phyloP scores from a whole-genome alignment of 2,888 invertebrate genomes.

The Biston betularia region DNA sequence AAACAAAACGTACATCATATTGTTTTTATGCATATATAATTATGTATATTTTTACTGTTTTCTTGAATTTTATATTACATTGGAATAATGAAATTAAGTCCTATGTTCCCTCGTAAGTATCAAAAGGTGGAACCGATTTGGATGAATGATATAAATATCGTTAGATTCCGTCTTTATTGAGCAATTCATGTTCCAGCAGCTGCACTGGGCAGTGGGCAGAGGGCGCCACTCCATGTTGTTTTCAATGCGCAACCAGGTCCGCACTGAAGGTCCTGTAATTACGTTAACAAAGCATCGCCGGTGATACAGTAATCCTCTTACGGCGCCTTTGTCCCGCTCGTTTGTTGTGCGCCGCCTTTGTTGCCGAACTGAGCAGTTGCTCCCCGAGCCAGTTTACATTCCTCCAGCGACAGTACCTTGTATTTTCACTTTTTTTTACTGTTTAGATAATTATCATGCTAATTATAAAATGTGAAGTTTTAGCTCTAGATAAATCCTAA shows the following conservation, averaged over 20 bases:
- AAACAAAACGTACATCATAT: too few relatives aligned
- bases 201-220: too few relatives aligned
- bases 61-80: too few relatives aligned
- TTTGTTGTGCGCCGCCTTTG: constrained; percentile 23
- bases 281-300: constrained; percentile 23
- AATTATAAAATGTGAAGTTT: not conserved
- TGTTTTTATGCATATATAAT: too few relatives aligned
- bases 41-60: too few relatives aligned
- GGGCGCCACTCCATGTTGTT: too few relatives aligned
- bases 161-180: too few relatives aligned
- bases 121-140: too few relatives aligned
- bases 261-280: constrained; percentile 10
- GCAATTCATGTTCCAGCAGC: not conserved
- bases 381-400: constrained; percentile 1
- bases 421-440: not conserved
- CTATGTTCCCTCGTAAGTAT: too few relatives aligned
- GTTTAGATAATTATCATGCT: not conserved
- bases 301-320: constrained; percentile 28
- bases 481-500: too few relatives aligned
- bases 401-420: not conserved
- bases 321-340: constrained; percentile 18
- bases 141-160: too few relatives aligned
- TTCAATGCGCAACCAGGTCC: not conserved
- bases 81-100: too few relatives aligned
- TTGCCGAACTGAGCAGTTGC: constrained; percentile 4